Percentiles rank a stretch among this genome's conserved stretches.
Conservation (phyloP, 2,113 vertebrate species). For the Hyaena hyaena region DNA sequence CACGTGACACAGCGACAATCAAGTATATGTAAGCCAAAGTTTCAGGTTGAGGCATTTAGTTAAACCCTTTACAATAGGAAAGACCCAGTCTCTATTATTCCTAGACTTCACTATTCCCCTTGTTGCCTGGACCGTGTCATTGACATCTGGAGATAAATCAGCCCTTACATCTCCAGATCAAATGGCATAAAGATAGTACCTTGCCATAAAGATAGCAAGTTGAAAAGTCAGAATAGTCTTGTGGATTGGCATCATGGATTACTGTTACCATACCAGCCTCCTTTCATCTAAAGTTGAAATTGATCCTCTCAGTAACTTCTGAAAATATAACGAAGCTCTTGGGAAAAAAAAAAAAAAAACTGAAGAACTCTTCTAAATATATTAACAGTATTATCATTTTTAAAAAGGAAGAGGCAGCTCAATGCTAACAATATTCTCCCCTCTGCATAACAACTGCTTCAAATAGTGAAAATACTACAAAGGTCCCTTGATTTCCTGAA, state of each 20-base stretch:
- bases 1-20: neutral
- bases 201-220: neutral
- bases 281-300: neutral
- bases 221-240: neutral
- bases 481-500: neutral
- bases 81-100: neutral
- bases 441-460: neutral
- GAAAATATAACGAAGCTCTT: neutral
- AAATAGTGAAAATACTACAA: neutral
- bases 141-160: neutral
- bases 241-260: neutral
- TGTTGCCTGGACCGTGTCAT: neutral
- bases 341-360: accelerated
- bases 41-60: neutral
- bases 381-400: neutral
- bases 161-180: neutral
- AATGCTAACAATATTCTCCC: neutral
- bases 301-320: neutral
- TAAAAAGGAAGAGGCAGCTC: neutral
- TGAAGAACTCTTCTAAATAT: neutral
- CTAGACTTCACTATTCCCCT: neutral
- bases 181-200: too few species aligned
- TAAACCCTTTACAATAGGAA: neutral
- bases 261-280: neutral
- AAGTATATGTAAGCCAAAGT: neutral